phyloP scores from a whole-genome alignment of 2,113 vertebrate species.

The Cettia cetti region DNA sequence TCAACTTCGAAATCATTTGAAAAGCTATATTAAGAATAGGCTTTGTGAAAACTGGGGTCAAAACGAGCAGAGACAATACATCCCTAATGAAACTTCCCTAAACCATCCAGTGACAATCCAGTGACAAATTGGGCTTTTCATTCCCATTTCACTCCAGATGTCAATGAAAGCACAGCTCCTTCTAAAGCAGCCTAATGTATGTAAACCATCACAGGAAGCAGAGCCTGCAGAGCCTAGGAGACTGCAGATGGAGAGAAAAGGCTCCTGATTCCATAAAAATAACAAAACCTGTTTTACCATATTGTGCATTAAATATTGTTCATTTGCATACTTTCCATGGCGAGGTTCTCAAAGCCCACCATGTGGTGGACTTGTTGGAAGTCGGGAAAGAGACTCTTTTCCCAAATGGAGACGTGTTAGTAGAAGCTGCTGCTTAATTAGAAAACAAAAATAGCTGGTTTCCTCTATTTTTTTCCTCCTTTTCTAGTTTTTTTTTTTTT shows the following conservation, averaged over 20 bases:
- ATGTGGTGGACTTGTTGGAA: constrained; percentile 64
- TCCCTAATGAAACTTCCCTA: constrained; percentile 33
- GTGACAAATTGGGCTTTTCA: constrained; percentile 43
- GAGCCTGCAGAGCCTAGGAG: constrained; percentile 1
- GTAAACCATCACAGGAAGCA: constrained; percentile 39
- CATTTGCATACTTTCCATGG: constrained; percentile 60
- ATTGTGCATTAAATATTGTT: constrained; percentile 65
- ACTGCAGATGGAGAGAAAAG: constrained; percentile 67
- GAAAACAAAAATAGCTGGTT: constrained; percentile 41
- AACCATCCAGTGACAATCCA: not conserved
- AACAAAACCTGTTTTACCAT: constrained; percentile 66
- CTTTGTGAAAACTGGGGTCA: not conserved
- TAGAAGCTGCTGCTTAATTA: constrained; percentile 60
- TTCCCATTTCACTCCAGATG: constrained; percentile 52
- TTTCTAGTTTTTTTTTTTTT: not conserved
- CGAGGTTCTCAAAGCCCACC: constrained; percentile 54
- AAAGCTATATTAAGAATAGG: not conserved
- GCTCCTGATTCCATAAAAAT: constrained; percentile 64
- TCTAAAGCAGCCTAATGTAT: constrained; percentile 45
- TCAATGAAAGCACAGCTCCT: constrained; percentile 41
- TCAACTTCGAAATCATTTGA: not conserved
- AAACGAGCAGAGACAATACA: not conserved
- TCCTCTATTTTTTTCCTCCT: not conserved
- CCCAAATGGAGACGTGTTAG: constrained; percentile 55
- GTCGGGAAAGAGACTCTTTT: constrained; percentile 29